Percentiles rank a stretch among this genome's conserved stretches.
Evolutionary conservation across 2,797 vertebrate species (phyloP).

Genomic region (Saxicola maurus): DNA sequence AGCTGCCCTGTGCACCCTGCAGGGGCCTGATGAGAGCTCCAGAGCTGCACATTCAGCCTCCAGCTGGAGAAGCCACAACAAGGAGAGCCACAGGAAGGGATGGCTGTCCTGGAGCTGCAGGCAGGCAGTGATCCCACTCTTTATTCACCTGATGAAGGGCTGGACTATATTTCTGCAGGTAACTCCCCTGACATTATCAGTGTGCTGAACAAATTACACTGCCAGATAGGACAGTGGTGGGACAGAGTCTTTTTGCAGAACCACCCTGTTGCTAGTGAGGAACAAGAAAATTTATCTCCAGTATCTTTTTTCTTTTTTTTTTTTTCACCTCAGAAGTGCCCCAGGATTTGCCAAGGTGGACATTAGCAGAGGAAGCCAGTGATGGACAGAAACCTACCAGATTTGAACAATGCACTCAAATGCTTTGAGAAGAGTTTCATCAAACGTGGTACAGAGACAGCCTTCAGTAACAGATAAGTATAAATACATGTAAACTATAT

Average conservation of each 20-base stretch:
- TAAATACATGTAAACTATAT: neutral
- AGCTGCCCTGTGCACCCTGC: neutral
- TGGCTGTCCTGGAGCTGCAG: fast-evolving
- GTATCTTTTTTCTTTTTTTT: neutral
- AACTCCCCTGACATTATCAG: neutral
- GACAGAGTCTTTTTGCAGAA: neutral
- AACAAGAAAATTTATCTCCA: neutral
- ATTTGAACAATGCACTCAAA: neutral
- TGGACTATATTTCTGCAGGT: neutral
- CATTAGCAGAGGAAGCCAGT: neutral
- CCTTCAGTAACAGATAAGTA: neutral
- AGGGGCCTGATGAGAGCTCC: neutral
- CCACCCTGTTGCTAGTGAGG: neutral
- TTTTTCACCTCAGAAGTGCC: neutral
- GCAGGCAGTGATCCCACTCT: neutral
- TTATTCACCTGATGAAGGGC: neutral
- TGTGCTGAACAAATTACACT: neutral
- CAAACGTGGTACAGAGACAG: neutral
- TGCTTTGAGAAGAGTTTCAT: neutral
- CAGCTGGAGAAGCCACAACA: neutral
- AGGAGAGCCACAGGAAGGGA: neutral
- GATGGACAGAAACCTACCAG: neutral
- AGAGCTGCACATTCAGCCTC: neutral
- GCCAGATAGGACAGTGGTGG: neutral
- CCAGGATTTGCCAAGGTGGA: neutral